Base-by-base conservation (phyloP, 2,888 invertebrate species). In the Azorinus chamasolen region DNA sequence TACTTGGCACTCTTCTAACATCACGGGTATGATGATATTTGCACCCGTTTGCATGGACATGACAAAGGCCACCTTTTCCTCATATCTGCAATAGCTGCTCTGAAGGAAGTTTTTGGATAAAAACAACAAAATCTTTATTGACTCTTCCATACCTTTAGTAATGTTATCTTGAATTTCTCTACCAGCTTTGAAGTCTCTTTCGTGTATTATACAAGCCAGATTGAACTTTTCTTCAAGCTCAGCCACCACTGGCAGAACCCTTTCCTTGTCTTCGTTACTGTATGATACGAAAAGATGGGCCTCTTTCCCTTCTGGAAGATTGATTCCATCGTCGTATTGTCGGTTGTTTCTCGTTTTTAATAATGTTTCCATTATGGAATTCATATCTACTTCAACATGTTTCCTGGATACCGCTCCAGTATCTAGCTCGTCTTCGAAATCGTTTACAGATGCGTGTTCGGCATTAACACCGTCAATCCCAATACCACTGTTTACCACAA, bases 161-260 rank as follows among this genome's bases (percentile, higher is more conserved):
- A 72, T 65, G 24, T 66, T 73, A 10, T 27, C 58, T 22, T 46
- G 14, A 22, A 73, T 65, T n/a, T 73, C 55, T 48, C 54, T 66
- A 6, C 73, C 73, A n/a, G 61, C 37, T 16, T 66, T 65, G 32
- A 73, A 73, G 27, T 73, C 73, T 18, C 73, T 43, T 6, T 66
- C 65, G 20, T 59, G 54, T 32, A 48, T 39, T n/a, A 73, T 46
- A 20, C 73, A 73, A 20, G n/a, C 18, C 2, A 73, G 16, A n/a
- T 39, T 24, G 24, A 66, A 73, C 37, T 61, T 32, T 10, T 61
- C 25, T 27, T 72, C 72, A 22, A 72, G 16, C 0, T 53, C 65
- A n/a, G 57, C 46, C 6, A 72, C 54, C 6, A 64, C 20, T 10
- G 58, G 51, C 18, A 53, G 39, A 3, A 72, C 65, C 8, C 20